Evolutionary conservation across 2,797 vertebrate genomes (phyloP).

Genomic region (Vespertilio murinus): DNA sequence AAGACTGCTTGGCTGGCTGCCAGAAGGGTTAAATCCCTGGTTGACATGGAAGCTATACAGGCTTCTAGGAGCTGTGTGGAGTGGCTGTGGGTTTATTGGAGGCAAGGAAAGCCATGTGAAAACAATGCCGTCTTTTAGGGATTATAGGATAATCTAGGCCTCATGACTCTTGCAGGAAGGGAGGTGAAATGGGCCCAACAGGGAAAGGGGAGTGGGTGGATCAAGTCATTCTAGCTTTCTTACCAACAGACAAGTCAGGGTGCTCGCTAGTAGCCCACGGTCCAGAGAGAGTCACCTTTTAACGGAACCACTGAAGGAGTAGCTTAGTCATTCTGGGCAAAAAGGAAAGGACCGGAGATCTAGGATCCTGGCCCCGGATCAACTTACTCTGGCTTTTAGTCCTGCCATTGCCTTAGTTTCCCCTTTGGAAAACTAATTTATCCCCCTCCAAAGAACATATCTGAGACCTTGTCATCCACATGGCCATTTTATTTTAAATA

Average conservation of each 20-base stretch:
- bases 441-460: slow-evolving; percentile 40
- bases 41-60: slow-evolving; percentile 49
- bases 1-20: slow-evolving; percentile 21
- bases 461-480: slow-evolving; percentile 54
- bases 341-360: slow-evolving; percentile 27
- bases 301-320: not conserved
- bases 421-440: slow-evolving; percentile 57
- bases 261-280: not conserved
- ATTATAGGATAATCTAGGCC: slow-evolving; percentile 74
- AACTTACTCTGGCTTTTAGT: slow-evolving; percentile 12
- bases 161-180: slow-evolving; percentile 57
- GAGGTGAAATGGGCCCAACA: slow-evolving; percentile 26
- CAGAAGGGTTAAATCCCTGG: slow-evolving; percentile 47
- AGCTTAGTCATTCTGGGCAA: slow-evolving; percentile 35
- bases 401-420: slow-evolving; percentile 57
- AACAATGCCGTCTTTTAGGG: slow-evolving; percentile 67
- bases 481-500: slow-evolving; percentile 59
- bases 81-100: slow-evolving; percentile 50
- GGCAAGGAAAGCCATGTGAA: slow-evolving; percentile 63
- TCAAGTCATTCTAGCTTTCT: not conserved
- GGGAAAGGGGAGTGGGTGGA: not conserved
- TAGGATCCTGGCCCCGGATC: not conserved
- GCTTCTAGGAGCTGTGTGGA: slow-evolving; percentile 47
- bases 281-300: not conserved
- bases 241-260: not conserved